phyloP scores from a whole-genome alignment of 2,113 vertebrate species.

The Larimichthys crocea region DNA sequence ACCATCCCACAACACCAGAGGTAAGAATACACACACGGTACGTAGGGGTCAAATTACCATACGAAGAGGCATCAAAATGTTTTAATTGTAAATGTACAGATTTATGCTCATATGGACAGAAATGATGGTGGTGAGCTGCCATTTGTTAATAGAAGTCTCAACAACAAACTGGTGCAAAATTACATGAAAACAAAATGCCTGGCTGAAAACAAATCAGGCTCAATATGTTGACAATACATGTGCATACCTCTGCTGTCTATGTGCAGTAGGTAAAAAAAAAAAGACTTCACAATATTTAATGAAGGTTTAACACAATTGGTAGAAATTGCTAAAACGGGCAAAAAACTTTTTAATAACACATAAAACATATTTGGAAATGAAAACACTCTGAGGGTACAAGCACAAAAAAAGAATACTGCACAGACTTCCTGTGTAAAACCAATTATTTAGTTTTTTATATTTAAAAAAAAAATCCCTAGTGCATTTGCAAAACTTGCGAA shows the following conservation, averaged over 20 bases:
- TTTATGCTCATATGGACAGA: constrained; percentile 52
- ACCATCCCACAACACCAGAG: constrained; percentile 18
- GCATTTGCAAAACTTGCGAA: constrained; percentile 44
- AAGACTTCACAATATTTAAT: constrained; percentile 38
- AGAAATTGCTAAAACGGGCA: not conserved
- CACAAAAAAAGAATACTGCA: constrained; percentile 24
- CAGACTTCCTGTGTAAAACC: constrained; percentile 10
- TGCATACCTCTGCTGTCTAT: constrained; percentile 19
- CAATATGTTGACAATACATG: not conserved
- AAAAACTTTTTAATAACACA: not conserved
- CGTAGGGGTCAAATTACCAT: constrained; percentile 30
- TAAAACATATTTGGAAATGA: constrained; percentile 3
- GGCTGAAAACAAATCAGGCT: constrained; percentile 15
- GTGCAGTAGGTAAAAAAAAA: constrained; percentile 32
- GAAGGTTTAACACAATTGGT: constrained; percentile 25
- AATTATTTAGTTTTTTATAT: not conserved
- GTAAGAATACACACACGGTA: constrained; percentile 24
- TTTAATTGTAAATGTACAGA: constrained; percentile 70
- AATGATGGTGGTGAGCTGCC: constrained; percentile 64
- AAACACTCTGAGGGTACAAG: constrained; percentile 21
- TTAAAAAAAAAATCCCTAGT: constrained; percentile 35
- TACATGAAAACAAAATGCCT: constrained; percentile 6
- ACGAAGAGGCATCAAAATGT: constrained; percentile 64
- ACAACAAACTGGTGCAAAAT: constrained; percentile 57
- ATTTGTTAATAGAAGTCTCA: constrained; percentile 53